These are phyloP conservation scores for Calyptommatus sinebrachiatus DNA, from an alignment of 2,113 vertebrate species.

Conservation along the genomic window DNA sequence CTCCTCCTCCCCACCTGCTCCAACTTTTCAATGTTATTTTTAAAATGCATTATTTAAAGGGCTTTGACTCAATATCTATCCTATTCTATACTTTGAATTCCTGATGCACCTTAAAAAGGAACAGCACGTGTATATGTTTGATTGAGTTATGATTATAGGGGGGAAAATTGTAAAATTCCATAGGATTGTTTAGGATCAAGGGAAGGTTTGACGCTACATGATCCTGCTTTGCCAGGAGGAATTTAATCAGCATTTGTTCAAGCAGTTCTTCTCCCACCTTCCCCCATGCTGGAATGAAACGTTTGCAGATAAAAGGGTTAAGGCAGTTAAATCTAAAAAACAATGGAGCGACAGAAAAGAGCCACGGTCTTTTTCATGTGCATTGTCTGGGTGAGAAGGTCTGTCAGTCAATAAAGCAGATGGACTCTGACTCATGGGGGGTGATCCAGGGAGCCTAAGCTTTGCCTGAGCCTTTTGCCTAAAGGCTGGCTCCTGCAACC, in stretches of 20 bases:
- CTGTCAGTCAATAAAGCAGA: slow-evolving; percentile 72
- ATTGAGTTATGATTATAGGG: background rate
- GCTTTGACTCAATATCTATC: too few species aligned
- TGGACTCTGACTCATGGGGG: slow-evolving; percentile 75
- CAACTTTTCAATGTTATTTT: too few species aligned
- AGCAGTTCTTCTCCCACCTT: background rate
- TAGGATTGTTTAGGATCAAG: slow-evolving; percentile 15
- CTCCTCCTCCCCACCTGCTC: too few species aligned
- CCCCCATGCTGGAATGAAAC: slow-evolving; percentile 39
- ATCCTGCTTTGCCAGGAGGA: slow-evolving; percentile 17
- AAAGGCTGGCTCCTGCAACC: slow-evolving; percentile 62
- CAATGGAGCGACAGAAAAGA: slow-evolving; percentile 64
- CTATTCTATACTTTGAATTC: too few species aligned
- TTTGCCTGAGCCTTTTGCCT: slow-evolving; percentile 68
- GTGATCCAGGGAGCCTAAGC: slow-evolving; percentile 60
- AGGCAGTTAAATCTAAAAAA: slow-evolving; percentile 72
- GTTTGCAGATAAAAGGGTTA: slow-evolving; percentile 65
- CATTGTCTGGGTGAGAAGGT: slow-evolving; percentile 55
- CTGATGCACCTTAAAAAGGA: too few species aligned
- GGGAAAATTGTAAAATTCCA: background rate
- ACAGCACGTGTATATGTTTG: too few species aligned
- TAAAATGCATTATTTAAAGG: too few species aligned
- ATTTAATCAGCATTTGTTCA: slow-evolving; percentile 42
- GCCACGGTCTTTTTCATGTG: slow-evolving; percentile 66
- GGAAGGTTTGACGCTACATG: slow-evolving; percentile 19